phyloP scores from a whole-genome alignment of 2,888 invertebrate species.

The Notodonta ziczac region DNA sequence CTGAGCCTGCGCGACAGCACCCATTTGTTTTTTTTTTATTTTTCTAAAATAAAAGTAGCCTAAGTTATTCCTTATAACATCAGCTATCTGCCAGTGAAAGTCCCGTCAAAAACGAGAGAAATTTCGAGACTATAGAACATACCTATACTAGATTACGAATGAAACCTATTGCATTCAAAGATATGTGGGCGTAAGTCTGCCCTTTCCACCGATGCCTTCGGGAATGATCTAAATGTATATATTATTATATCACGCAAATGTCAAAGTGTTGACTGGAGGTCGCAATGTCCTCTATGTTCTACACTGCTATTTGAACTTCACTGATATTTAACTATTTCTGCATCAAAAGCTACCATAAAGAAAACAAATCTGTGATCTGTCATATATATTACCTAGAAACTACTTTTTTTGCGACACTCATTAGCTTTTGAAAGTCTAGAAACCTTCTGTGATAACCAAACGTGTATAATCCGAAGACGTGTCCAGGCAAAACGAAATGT shows the following conservation, averaged over 20 bases:
- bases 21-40: too few relatives aligned
- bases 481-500: not conserved
- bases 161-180: too few relatives aligned
- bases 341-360: not conserved
- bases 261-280: not conserved
- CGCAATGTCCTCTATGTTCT: not conserved
- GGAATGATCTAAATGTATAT: not conserved
- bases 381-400: not conserved
- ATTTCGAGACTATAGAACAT: too few relatives aligned
- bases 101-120: too few relatives aligned
- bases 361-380: not conserved
- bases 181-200: not conserved
- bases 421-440: constrained; percentile 2
- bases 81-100: too few relatives aligned
- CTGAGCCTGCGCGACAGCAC: too few relatives aligned
- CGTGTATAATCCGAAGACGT: not conserved
- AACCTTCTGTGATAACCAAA: constrained; percentile 2
- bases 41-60: too few relatives aligned
- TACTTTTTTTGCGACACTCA: not conserved
- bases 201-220: not conserved
- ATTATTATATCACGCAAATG: not conserved
- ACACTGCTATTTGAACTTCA: not conserved
- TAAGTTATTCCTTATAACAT: too few relatives aligned
- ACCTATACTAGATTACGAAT: too few relatives aligned
- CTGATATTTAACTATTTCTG: not conserved